Evolutionary conservation across 2,113 vertebrate genomes (phyloP), one percentile per base, ranked within the genome.

Genomic region (Nesogale talazaci): DNA sequence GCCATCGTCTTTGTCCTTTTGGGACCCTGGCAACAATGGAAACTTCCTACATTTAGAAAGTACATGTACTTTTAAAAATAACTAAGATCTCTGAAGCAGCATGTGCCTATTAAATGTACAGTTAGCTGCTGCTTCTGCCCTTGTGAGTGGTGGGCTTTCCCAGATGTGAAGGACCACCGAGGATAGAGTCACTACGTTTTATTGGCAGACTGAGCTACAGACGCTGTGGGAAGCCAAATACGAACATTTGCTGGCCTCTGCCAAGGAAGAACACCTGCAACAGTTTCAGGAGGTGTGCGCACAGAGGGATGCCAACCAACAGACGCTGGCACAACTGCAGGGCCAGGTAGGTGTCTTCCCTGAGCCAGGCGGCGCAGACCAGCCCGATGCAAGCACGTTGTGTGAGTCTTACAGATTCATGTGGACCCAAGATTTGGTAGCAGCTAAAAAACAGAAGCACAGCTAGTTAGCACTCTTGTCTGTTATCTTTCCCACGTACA

Each of bases 201-300:
- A 0, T 74, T 91, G 94, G 77, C 96, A 99, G 97, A 96, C 96
- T 8, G 99, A 99, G 93, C 97, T 99, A 72, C 98, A 99, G 95
- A 98, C 97, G 70, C 98, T 99, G 95, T 99, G 98, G 98, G 98
- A 98, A 96, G 94, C 95, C 61, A 99, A 92, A 61, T 98, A 97
- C 81, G 98, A 99, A 70, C 98, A 97, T 79, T 88, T 97, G 3
- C 82, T 99, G 97, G 97, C 97, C 40, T 96, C 97, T 0, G 98
- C 98, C 92, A 98, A 97, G 97, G 98, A 98, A 83, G 98, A 98
- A 70, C 99, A 99, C 6, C 19, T 34, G 0, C 97, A 97, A 40
- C 98, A 98, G 69, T 95, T 97, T 91, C 97, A 97, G 57, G 98
- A 99, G 38, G 97, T 98, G 9, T 96, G 97, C 0, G 98, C 98